phyloP scores from a whole-genome alignment of 2,113 vertebrate genomes.

The zebrafish (Danio rerio) region DNA sequence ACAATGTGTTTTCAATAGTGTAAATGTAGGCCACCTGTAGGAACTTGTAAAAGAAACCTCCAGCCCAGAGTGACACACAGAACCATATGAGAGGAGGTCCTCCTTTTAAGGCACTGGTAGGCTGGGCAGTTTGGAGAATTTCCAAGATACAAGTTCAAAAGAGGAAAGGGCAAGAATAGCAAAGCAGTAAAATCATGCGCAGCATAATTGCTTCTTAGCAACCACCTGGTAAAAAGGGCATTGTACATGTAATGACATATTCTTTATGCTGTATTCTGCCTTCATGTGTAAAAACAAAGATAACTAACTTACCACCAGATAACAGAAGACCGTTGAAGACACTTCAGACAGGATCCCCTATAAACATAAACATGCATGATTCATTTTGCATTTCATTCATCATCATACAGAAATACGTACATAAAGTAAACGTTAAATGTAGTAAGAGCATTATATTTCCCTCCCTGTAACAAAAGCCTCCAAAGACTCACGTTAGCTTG shows the following conservation, averaged over 20 bases:
- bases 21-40: conserved; percentile 63
- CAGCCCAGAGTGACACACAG: conserved; percentile 50
- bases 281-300: no score
- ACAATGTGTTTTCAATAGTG: neutral
- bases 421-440: neutral
- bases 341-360: conserved; percentile 69
- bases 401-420: neutral
- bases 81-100: conserved; percentile 69
- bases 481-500: neutral
- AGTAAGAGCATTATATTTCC: neutral
- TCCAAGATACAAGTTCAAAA: conserved; percentile 75
- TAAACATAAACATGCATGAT: conserved; percentile 47
- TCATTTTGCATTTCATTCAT: neutral
- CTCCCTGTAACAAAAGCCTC: neutral
- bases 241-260: neutral
- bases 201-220: conserved; percentile 58
- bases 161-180: conserved; percentile 81
- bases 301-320: conserved; percentile 71
- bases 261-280: neutral
- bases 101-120: conserved; percentile 80
- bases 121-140: conserved; percentile 71
- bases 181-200: conserved; percentile 60
- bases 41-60: conserved; percentile 54
- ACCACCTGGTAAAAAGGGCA: conserved; percentile 55
- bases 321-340: conserved; percentile 60